These are phyloP conservation scores for Collichthys lucidus DNA, from an alignment of 2,113 vertebrate species.

Conservation along the genomic window DNA sequence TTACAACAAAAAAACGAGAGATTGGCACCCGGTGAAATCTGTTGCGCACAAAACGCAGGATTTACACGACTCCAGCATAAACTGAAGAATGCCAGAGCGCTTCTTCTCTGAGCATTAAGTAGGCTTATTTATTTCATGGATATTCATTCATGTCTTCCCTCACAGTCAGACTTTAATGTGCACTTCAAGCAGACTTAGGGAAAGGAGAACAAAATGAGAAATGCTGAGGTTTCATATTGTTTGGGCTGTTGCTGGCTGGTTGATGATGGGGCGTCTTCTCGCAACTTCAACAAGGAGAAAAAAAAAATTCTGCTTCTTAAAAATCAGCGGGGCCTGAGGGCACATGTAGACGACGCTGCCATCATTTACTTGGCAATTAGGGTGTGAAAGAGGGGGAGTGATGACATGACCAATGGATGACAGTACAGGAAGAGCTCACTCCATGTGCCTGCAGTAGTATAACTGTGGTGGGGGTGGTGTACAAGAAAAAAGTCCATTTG, in stretches of 20 bases:
- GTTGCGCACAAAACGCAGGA: slow-evolving; percentile 40
- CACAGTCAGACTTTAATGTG: slow-evolving; percentile 27
- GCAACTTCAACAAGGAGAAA: slow-evolving; percentile 12
- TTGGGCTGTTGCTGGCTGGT: slow-evolving; percentile 5
- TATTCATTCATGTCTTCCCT: slow-evolving; percentile 40
- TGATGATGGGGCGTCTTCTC: neutral
- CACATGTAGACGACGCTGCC: slow-evolving; percentile 32
- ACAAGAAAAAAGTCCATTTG: slow-evolving; percentile 7
- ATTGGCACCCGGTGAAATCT: slow-evolving; percentile 21
- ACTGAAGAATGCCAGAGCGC: slow-evolving; percentile 26
- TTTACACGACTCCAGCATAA: slow-evolving; percentile 52
- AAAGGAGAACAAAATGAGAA: slow-evolving; percentile 5
- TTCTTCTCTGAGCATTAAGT: neutral
- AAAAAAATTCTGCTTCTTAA: slow-evolving; percentile 19
- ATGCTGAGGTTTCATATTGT: slow-evolving; percentile 13
- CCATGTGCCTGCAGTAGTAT: neutral
- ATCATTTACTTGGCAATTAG: slow-evolving; percentile 67
- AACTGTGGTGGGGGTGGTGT: neutral
- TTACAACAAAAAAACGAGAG: slow-evolving; percentile 8
- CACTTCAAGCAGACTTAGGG: slow-evolving; percentile 11
- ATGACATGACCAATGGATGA: slow-evolving; percentile 9
- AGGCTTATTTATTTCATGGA: slow-evolving; percentile 28
- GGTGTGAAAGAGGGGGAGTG: slow-evolving; percentile 34
- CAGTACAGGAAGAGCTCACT: neutral
- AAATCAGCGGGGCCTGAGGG: slow-evolving; percentile 43